Evolutionary conservation across 2,797 vertebrate genomes (phyloP).

Genomic region (Sternarchorhynchus goeldii): DNA sequence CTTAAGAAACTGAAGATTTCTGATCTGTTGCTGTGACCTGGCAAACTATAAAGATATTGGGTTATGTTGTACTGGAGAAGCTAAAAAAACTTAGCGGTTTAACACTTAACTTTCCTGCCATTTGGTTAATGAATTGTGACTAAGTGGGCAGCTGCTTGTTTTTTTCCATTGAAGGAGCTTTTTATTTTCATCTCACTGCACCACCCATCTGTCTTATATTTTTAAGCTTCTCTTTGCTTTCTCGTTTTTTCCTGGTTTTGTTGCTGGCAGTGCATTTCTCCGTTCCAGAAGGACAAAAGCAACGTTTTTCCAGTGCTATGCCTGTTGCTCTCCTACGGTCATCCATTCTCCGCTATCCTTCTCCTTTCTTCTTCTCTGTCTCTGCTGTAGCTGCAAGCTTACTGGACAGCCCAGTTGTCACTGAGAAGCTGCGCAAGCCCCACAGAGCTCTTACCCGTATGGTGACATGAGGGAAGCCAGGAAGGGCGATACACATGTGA

Average conservation of each 20-base stretch:
- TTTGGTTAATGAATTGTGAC: too few relatives aligned
- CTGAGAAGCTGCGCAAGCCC: constrained; percentile 55
- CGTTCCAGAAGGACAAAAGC: not conserved
- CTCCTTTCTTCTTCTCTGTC: constrained; percentile 28
- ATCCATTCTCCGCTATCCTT: constrained; percentile 22
- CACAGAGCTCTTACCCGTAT: constrained; percentile 66
- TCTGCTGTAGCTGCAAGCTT: constrained; percentile 64
- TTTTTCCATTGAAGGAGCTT: not conserved
- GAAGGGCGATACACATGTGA: too few relatives aligned
- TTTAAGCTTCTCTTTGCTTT: not conserved
- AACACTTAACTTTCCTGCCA: too few relatives aligned
- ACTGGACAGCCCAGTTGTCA: constrained; percentile 58
- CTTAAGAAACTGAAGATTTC: too few relatives aligned
- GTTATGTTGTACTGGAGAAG: too few relatives aligned
- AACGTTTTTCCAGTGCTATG: constrained; percentile 32
- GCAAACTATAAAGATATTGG: too few relatives aligned
- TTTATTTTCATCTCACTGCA: not conserved
- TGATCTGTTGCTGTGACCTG: too few relatives aligned
- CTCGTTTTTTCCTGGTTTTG: not conserved
- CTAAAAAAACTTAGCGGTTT: too few relatives aligned
- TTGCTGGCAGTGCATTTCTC: not conserved
- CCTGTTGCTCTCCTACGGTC: constrained; percentile 24
- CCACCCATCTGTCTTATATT: not conserved
- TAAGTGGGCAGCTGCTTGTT: not conserved
- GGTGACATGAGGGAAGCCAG: constrained; percentile 44